Evolutionary conservation across 2,797 vertebrate species (phyloP).

Genomic region (Apogon talboti): DNA sequence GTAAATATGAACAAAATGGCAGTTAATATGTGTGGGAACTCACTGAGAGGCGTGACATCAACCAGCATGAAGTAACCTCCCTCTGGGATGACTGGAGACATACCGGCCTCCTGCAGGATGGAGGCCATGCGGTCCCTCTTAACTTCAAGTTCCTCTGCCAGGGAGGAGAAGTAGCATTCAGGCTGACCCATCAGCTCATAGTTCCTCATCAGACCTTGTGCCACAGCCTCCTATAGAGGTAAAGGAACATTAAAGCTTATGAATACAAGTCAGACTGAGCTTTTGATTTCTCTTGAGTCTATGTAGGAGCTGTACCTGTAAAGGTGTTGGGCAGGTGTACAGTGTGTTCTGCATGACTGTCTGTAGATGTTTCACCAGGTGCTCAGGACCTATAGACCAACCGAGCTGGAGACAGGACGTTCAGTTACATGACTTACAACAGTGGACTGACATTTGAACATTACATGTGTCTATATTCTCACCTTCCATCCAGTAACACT

Average conservation of each 20-base stretch:
- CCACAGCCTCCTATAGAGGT: conserved; percentile 90
- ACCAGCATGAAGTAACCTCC: conserved; percentile 97
- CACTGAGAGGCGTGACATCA: conserved; percentile 90
- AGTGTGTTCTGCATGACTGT: conserved; percentile 93
- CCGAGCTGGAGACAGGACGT: conserved; percentile 86
- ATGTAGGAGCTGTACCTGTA: conserved; percentile 83
- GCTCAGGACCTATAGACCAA: conserved; percentile 93
- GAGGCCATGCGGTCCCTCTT: conserved; percentile 91
- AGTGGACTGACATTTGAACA: neutral
- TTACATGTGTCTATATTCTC: conserved; percentile 20
- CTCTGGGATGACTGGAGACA: conserved; percentile 91
- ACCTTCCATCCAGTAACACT: conserved; percentile 98
- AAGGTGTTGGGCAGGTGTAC: conserved; percentile 92
- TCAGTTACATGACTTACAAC: neutral
- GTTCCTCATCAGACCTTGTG: conserved; percentile 88
- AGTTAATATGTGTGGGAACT: conserved; percentile 47
- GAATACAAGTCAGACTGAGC: neutral
- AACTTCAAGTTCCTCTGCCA: conserved; percentile 88
- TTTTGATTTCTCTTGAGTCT: too few species aligned
- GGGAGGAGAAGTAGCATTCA: conserved; percentile 92
- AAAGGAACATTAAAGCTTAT: neutral
- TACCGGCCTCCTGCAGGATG: conserved; percentile 86
- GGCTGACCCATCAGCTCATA: conserved; percentile 88
- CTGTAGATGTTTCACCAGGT: conserved; percentile 94
- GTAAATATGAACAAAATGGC: neutral